phyloP scores from a whole-genome alignment of 1,140 invertebrate species.

The Cydia strobilella region DNA sequence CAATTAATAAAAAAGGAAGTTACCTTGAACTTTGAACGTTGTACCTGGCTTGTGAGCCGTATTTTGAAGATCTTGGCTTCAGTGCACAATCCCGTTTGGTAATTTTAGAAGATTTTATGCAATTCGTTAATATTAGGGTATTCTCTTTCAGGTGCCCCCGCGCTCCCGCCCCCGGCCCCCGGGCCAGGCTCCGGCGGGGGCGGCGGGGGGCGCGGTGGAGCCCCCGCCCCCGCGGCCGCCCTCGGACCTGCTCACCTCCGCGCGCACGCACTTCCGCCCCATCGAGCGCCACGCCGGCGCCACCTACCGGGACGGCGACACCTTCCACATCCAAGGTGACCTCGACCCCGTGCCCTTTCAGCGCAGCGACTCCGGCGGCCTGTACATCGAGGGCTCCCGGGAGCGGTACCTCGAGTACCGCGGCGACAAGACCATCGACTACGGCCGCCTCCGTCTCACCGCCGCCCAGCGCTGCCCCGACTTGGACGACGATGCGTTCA shows the following conservation, averaged over 20 bases:
- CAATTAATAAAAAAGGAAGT: too few species aligned
- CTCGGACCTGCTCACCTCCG: slow-evolving; percentile 86
- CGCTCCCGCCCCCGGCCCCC: slow-evolving; percentile 36
- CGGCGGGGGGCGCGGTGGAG: slow-evolving; percentile 48
- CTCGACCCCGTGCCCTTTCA: slow-evolving; percentile 81
- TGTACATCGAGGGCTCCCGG: slow-evolving; percentile 68
- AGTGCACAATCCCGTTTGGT: slow-evolving; percentile 55
- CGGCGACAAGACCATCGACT: slow-evolving; percentile 61
- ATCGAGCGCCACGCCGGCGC: slow-evolving; percentile 81
- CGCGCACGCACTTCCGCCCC: slow-evolving; percentile 88
- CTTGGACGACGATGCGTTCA: slow-evolving; percentile 67
- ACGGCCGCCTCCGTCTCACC: slow-evolving; percentile 68
- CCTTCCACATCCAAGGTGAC: slow-evolving; percentile 84
- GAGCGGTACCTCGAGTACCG: slow-evolving; percentile 81
- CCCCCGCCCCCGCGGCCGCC: slow-evolving; percentile 69
- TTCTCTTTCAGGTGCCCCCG: background rate
- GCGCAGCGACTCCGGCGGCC: slow-evolving; percentile 75
- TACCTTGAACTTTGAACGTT: too few species aligned
- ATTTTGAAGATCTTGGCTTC: too few species aligned
- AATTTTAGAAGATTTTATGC: too few species aligned
- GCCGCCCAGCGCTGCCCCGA: slow-evolving; percentile 70
- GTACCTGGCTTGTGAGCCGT: too few species aligned
- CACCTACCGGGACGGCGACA: slow-evolving; percentile 84
- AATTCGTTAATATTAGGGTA: too few species aligned
- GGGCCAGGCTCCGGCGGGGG: background rate